Percentiles rank a stretch among this genome's conserved stretches.
These are phyloP conservation scores for Dolichomitus sp. DNA, from an alignment of 2,888 invertebrate species.

Conservation along the genomic window DNA sequence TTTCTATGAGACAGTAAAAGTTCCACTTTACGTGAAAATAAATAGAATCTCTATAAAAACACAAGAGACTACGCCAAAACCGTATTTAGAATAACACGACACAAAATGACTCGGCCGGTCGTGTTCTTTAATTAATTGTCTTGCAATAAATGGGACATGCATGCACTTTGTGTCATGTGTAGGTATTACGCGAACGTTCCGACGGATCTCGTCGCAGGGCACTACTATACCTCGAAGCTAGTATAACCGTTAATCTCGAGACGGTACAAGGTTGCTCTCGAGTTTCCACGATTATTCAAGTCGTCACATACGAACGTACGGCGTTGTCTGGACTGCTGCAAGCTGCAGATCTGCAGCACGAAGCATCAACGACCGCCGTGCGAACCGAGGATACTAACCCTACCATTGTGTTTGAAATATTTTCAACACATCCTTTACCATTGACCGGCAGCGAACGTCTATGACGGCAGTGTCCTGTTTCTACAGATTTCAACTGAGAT, in stretches of 20 bases:
- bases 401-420: neutral
- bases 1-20: too few relatives aligned
- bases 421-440: neutral
- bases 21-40: too few relatives aligned
- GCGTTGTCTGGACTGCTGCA: neutral
- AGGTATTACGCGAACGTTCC: slow-evolving; percentile 31
- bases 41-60: too few relatives aligned
- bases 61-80: too few relatives aligned
- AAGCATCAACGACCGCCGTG: neutral
- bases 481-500: too few relatives aligned
- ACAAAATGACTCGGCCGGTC: too few relatives aligned
- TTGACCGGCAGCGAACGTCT: neutral
- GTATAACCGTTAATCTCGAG: slow-evolving; percentile 63
- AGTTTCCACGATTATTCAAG: slow-evolving; percentile 71
- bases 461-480: too few relatives aligned
- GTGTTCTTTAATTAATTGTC: neutral
- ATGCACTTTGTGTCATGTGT: too few relatives aligned
- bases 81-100: too few relatives aligned
- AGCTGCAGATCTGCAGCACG: neutral
- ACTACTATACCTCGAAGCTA: slow-evolving; percentile 65
- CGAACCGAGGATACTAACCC: neutral
- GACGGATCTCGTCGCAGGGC: slow-evolving; percentile 34
- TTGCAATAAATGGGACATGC: neutral
- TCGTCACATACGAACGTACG: slow-evolving; percentile 36
- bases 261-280: slow-evolving; percentile 41